Conservation (phyloP, 2,797 vertebrate genomes). For the Sebastes wilsoni region DNA sequence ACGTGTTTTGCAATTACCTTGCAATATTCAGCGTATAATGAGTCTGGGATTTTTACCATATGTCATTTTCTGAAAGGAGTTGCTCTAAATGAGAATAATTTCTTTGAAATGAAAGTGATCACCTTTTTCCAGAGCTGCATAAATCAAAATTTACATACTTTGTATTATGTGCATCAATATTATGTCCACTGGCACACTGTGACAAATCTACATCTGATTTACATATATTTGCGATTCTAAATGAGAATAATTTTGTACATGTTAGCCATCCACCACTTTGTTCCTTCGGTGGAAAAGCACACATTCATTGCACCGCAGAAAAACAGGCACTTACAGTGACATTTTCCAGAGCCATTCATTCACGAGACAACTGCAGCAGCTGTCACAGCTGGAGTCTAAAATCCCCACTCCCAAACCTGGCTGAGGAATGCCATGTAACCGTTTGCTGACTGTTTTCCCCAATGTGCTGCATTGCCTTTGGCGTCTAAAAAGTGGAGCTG, state of each 20-base stretch:
- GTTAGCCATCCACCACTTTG: background rate
- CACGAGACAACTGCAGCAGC: constrained; percentile 22
- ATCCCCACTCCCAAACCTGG: background rate
- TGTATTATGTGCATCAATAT: background rate
- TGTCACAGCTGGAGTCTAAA: constrained; percentile 27
- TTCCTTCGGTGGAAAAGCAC: background rate
- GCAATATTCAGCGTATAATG: background rate
- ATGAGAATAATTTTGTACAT: background rate
- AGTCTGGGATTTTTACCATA: background rate
- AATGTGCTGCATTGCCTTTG: background rate
- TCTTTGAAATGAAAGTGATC: background rate
- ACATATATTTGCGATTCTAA: background rate
- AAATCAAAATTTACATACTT: background rate
- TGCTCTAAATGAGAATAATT: background rate
- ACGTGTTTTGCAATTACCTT: background rate
- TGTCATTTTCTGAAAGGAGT: background rate
- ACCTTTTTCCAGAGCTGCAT: background rate
- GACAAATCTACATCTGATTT: background rate
- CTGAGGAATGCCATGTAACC: background rate
- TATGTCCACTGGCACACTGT: background rate
- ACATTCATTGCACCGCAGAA: background rate
- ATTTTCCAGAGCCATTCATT: background rate
- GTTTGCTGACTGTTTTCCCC: background rate
- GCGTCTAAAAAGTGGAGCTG: background rate
- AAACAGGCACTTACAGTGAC: background rate